phyloP scores from a whole-genome alignment of 2,113 vertebrate genomes.

The Rhizomys pruinosus region DNA sequence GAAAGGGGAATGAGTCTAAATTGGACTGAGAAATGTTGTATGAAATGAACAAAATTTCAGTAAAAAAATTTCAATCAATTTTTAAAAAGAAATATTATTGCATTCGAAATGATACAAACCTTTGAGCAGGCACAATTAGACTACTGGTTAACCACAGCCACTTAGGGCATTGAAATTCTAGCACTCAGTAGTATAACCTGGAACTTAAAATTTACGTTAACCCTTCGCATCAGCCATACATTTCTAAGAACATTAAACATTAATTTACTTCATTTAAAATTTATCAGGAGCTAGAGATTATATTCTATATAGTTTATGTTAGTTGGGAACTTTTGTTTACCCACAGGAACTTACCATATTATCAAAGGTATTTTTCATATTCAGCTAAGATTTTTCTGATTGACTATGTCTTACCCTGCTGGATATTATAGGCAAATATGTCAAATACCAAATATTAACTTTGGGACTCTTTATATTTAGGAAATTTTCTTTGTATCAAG shows the following conservation, averaged over 20 bases:
- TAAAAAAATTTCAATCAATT: too few relatives aligned
- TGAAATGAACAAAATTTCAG: too few relatives aligned
- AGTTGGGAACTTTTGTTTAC: neutral
- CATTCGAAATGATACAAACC: conserved; percentile 53
- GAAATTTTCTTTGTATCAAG: conserved; percentile 24
- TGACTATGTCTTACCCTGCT: neutral
- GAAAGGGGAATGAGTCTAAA: too few relatives aligned
- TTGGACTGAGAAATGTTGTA: too few relatives aligned
- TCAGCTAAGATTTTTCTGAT: conserved; percentile 38
- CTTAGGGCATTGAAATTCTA: conserved; percentile 57
- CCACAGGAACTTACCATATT: neutral
- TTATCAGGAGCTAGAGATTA: conserved; percentile 35
- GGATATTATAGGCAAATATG: neutral
- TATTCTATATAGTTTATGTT: conserved; percentile 27
- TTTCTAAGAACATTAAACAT: conserved; percentile 3
- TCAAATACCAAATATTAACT: conserved; percentile 24
- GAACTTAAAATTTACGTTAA: conserved; percentile 62
- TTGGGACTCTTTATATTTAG: neutral
- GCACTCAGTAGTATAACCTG: neutral
- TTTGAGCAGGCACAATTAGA: conserved; percentile 56
- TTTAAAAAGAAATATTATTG: conserved; percentile 66
- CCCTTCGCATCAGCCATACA: conserved; percentile 53
- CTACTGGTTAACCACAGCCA: conserved; percentile 62
- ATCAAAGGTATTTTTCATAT: conserved; percentile 8
- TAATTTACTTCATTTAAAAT: conserved; percentile 16